Evolutionary conservation across 2,113 vertebrate species (phyloP).

Genomic region (Gavia stellata): DNA sequence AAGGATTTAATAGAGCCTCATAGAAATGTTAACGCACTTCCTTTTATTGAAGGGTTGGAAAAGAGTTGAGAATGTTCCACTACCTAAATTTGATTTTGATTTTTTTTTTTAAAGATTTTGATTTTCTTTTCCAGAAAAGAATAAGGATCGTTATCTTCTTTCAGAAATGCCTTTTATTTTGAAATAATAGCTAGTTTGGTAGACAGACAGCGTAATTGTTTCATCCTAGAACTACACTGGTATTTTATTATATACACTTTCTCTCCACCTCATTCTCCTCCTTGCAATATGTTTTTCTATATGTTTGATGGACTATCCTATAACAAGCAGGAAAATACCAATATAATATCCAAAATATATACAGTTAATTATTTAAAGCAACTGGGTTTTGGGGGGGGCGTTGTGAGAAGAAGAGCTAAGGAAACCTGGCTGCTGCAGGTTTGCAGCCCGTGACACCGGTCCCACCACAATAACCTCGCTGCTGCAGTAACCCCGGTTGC

Average conservation of each 20-base stretch:
- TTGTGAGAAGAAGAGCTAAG: neutral
- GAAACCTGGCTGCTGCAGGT: neutral
- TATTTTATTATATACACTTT: neutral
- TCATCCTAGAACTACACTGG: neutral
- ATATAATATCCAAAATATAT: neutral
- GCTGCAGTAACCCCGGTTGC: neutral
- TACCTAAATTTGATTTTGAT: neutral
- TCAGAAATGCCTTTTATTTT: neutral
- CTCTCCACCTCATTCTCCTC: neutral
- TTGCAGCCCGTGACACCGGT: neutral
- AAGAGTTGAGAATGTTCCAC: neutral
- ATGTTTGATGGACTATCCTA: neutral
- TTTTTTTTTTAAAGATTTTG: fast-evolving
- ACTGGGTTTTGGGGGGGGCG: neutral
- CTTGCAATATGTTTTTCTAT: neutral
- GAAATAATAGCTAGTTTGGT: neutral
- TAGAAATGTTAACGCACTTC: neutral
- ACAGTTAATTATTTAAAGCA: neutral
- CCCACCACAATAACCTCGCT: neutral
- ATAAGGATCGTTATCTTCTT: neutral
- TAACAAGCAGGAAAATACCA: neutral
- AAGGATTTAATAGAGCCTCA: neutral
- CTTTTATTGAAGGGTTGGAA: neutral
- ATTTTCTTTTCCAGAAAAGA: neutral
- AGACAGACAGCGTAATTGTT: neutral